Evolutionary conservation across 2,797 vertebrate species (phyloP).

Genomic region (Avahi laniger): DNA sequence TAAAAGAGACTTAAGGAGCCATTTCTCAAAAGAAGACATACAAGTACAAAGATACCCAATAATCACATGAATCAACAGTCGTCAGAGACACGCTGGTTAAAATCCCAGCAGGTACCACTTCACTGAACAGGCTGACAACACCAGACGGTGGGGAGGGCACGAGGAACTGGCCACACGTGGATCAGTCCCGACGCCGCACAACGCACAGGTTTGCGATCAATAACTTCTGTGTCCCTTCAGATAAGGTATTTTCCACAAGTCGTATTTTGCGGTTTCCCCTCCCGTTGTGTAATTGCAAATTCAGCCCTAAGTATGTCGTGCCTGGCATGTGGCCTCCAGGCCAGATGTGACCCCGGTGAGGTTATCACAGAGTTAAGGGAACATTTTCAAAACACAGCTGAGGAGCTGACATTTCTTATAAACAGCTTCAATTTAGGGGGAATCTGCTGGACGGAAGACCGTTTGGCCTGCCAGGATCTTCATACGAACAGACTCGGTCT

Average conservation of each 20-base stretch:
- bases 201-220: background rate
- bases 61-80: background rate
- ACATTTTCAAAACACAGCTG: background rate
- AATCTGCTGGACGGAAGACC: background rate
- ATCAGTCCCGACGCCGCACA: rapidly evolving
- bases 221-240: background rate
- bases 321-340: background rate
- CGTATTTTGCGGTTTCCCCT: background rate
- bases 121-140: background rate
- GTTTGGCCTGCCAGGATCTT: background rate
- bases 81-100: background rate
- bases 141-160: rapidly evolving
- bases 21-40: background rate
- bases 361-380: constrained; percentile 38
- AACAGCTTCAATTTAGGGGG: background rate
- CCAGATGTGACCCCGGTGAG: constrained; percentile 41
- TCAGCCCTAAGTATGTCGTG: background rate
- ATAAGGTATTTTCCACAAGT: background rate
- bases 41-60: background rate
- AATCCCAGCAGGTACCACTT: background rate
- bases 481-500: background rate
- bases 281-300: background rate
- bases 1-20: background rate
- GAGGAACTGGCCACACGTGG: rapidly evolving
- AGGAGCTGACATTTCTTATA: constrained; percentile 22